Evolutionary conservation across 2,797 vertebrate species (phyloP).

Genomic region (Cuniculus paca): DNA sequence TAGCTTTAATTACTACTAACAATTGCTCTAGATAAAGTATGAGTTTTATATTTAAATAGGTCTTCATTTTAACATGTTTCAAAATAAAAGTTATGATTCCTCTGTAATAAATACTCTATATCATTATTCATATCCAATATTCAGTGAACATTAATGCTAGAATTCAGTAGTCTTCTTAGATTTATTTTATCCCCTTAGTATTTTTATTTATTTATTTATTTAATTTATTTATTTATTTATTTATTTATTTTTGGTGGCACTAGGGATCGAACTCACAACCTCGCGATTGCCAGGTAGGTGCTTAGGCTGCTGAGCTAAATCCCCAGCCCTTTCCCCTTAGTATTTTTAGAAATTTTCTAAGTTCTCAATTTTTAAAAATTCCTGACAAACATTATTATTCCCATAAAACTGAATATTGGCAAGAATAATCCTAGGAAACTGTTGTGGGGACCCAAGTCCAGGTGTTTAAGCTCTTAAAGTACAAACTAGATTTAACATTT

Average conservation of each 20-base stretch:
- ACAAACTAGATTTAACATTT: conserved; percentile 30
- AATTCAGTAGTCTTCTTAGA: conserved; percentile 37
- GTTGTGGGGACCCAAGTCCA: conserved; percentile 55
- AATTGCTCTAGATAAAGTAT: conserved; percentile 49
- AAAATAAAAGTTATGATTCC: conserved; percentile 72
- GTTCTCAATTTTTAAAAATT: conserved; percentile 63
- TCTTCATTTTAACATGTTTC: conserved; percentile 58
- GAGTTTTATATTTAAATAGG: conserved; percentile 69
- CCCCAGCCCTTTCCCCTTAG: no score
- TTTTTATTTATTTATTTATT: no score
- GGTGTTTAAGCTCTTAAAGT: conserved; percentile 40
- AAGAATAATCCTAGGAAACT: not conserved
- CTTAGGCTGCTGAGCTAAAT: no score
- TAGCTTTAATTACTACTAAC: conserved; percentile 40
- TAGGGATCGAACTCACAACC: no score
- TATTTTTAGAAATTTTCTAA: conserved; percentile 63
- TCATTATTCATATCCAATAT: conserved; percentile 58
- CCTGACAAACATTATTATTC: conserved; percentile 39
- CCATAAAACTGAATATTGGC: conserved; percentile 9
- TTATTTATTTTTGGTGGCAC: no score
- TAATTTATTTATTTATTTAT: no score
- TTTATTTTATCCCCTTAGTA: conserved; percentile 56
- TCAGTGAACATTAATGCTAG: conserved; percentile 3
- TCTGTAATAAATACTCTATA: conserved; percentile 63
- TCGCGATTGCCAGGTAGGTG: no score